These are phyloP conservation scores for Agonopterix arenella DNA, from an alignment of 2,888 invertebrate species.

Conservation along the genomic window DNA sequence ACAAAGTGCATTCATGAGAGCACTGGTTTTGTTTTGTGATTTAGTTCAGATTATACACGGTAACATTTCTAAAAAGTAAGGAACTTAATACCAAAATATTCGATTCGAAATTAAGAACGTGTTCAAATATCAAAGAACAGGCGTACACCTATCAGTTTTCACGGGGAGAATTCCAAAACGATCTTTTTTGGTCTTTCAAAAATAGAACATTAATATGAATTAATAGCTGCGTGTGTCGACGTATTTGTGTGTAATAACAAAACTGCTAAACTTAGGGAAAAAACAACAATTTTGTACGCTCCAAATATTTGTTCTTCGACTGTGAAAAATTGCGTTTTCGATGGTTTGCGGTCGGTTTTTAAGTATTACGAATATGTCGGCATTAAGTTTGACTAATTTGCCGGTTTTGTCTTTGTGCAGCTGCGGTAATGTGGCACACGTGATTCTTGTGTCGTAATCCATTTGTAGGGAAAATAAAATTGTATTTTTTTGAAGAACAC, in stretches of 20 bases:
- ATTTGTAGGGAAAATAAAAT: slow-evolving; percentile 38
- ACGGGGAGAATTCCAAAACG: slow-evolving; percentile 8
- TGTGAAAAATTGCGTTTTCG: slow-evolving; percentile 71
- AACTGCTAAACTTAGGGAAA: slow-evolving; percentile 18
- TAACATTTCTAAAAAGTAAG: neutral
- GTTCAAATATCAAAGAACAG: slow-evolving; percentile 56
- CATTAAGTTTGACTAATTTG: slow-evolving; percentile 59
- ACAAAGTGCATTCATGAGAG: slow-evolving; percentile 3
- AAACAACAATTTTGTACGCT: slow-evolving; percentile 48
- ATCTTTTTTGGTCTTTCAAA: slow-evolving; percentile 23
- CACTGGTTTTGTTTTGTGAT: neutral
- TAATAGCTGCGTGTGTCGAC: slow-evolving; percentile 44
- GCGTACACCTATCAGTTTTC: slow-evolving; percentile 22
- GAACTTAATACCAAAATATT: neutral
- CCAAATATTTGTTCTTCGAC: slow-evolving; percentile 62
- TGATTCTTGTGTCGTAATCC: slow-evolving; percentile 51
- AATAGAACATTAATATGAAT: slow-evolving; percentile 63
- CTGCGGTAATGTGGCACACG: slow-evolving; percentile 42
- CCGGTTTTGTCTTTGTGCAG: slow-evolving; percentile 42
- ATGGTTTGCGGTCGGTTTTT: slow-evolving; percentile 62
- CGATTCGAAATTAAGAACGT: slow-evolving; percentile 12
- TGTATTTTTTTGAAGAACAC: too few relatives aligned
- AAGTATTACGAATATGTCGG: slow-evolving; percentile 68
- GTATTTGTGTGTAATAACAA: slow-evolving; percentile 24
- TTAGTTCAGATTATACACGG: neutral